Percentiles rank a stretch among this genome's conserved stretches.
phyloP scores from a whole-genome alignment of 2,888 invertebrate genomes.

The Heteropelma amictum region DNA sequence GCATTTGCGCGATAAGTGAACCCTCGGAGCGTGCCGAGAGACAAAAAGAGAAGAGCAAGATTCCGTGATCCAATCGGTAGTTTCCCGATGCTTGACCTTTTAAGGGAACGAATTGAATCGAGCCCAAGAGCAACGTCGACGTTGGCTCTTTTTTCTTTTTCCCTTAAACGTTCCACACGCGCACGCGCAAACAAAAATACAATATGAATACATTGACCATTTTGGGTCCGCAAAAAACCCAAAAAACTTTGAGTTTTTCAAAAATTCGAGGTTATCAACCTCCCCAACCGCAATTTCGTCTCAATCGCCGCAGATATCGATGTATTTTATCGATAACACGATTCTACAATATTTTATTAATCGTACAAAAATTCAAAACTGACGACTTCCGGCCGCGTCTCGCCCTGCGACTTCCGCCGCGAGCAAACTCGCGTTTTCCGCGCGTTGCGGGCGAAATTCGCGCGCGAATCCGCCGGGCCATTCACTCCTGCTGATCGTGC shows the following conservation, averaged over 20 bases:
- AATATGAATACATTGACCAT: too few relatives aligned
- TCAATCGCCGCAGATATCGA: too few relatives aligned
- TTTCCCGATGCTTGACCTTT: constrained; percentile 37
- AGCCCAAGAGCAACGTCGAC: not conserved
- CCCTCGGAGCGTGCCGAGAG: not conserved
- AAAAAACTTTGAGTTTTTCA: too few relatives aligned
- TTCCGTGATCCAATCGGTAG: constrained; percentile 24
- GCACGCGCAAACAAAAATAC: too few relatives aligned
- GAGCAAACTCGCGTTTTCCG: constrained; percentile 1
- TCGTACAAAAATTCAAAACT: too few relatives aligned
- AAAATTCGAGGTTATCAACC: too few relatives aligned
- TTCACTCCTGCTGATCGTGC: constrained; percentile 36
- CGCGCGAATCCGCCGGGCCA: constrained; percentile 16
- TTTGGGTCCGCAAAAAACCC: too few relatives aligned
- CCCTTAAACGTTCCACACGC: not conserved
- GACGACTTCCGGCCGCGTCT: too few relatives aligned
- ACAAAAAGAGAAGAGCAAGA: not conserved
- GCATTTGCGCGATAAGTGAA: constrained; percentile 1
- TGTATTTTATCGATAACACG: too few relatives aligned
- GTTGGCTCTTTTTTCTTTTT: not conserved
- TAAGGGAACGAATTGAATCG: constrained; percentile 45
- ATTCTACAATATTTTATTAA: too few relatives aligned
- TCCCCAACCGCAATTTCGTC: too few relatives aligned
- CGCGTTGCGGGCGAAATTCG: constrained; percentile 30
- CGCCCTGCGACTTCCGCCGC: not conserved